These are phyloP conservation scores for Silvanus unidentatus DNA, from an alignment of 2,888 invertebrate species.

Conservation along the genomic window DNA sequence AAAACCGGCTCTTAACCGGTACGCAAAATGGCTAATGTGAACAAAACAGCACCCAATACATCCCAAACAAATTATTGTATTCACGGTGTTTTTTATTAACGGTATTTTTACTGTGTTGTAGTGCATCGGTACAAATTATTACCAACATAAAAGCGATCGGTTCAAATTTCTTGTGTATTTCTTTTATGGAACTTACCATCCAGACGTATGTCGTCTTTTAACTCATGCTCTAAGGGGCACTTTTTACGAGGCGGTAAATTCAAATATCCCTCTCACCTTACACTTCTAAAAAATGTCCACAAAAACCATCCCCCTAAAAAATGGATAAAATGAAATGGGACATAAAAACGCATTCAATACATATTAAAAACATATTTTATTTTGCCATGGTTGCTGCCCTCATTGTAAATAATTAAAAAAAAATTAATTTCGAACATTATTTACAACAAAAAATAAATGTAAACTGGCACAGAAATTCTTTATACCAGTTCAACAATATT, in stretches of 20 bases:
- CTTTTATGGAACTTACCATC: slow-evolving; percentile 7
- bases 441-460: slow-evolving; percentile 7
- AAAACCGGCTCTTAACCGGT: slow-evolving; percentile 24
- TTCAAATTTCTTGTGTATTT: slow-evolving; percentile 12
- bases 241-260: too few relatives aligned
- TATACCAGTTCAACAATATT: too few relatives aligned
- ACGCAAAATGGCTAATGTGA: slow-evolving; percentile 37
- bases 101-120: slow-evolving; percentile 26
- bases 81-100: slow-evolving; percentile 34
- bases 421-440: slow-evolving; percentile 15
- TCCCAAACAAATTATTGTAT: slow-evolving; percentile 32
- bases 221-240: slow-evolving; percentile 1
- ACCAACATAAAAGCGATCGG: slow-evolving; percentile 25
- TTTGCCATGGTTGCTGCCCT: slow-evolving; percentile 9
- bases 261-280: too few relatives aligned
- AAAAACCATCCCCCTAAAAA: too few relatives aligned
- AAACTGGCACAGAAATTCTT: too few relatives aligned
- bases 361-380: slow-evolving; percentile 22
- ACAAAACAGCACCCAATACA: slow-evolving; percentile 24
- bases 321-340: too few relatives aligned
- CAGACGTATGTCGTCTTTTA: slow-evolving; percentile 16
- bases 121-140: slow-evolving; percentile 22
- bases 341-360: not conserved
- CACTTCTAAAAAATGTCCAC: too few relatives aligned
- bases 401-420: slow-evolving; percentile 11